phyloP scores from a whole-genome alignment of 2,888 invertebrate genomes.

The Phrixothrix hirtus region DNA sequence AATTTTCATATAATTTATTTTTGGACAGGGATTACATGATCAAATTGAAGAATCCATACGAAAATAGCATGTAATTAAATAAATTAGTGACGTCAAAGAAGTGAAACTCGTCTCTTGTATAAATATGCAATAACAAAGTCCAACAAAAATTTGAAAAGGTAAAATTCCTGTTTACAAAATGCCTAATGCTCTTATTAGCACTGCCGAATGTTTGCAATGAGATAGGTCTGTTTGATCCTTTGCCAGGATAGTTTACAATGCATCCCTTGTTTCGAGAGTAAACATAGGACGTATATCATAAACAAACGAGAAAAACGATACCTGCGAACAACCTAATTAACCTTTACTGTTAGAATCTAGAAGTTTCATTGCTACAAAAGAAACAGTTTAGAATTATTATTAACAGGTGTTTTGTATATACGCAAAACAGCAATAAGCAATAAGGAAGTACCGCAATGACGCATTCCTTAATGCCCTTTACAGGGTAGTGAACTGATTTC shows the following conservation, averaged over 20 bases:
- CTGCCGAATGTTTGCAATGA: conserved; percentile 24
- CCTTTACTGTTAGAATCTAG: no score
- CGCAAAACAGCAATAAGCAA: conserved; percentile 27
- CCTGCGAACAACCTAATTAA: no score
- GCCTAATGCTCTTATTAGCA: conserved; percentile 9
- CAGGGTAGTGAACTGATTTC: conserved; percentile 32
- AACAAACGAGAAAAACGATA: no score
- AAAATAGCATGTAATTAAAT: no score
- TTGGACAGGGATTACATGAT: no score
- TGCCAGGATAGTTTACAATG: conserved; percentile 23
- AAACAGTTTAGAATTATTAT: conserved; percentile 20
- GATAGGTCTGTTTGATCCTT: conserved; percentile 30
- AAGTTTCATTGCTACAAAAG: no score
- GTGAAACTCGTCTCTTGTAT: no score
- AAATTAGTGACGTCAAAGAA: no score
- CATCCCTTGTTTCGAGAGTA: conserved; percentile 19
- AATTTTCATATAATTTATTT: no score
- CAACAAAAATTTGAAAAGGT: conserved; percentile 1
- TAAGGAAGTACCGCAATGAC: conserved; percentile 31
- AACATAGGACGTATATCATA: no score
- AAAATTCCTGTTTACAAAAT: neutral
- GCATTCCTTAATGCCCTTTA: conserved; percentile 30
- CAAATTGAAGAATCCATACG: no score
- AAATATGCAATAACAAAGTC: neutral
- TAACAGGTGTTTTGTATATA: conserved; percentile 30